These are phyloP conservation scores for Coleophora flavipennella DNA, from an alignment of 2,888 invertebrate genomes.

Conservation along the genomic window DNA sequence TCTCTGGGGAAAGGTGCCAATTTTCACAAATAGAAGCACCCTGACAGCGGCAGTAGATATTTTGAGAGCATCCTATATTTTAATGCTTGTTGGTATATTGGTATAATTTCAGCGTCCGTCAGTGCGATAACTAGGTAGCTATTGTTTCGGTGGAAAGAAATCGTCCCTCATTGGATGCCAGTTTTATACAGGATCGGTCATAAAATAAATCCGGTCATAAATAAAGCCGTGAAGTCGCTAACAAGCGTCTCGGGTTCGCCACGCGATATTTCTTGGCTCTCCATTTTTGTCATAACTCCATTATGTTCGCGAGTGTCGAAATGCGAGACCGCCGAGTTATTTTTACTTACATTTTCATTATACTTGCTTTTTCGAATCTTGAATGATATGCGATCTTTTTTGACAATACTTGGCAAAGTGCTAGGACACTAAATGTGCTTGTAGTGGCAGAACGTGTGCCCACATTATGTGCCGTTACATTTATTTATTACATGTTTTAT, in stretches of 20 bases:
- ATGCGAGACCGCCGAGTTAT: constrained; percentile 61
- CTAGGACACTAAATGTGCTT: background rate
- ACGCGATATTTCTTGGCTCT: constrained; percentile 64
- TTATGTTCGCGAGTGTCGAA: constrained; percentile 62
- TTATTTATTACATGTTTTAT: constrained; percentile 68
- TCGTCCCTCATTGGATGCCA: constrained; percentile 46
- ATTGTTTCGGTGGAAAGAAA: constrained; percentile 35
- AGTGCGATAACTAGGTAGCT: constrained; percentile 33
- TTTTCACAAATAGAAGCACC: no score
- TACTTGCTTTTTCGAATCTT: background rate
- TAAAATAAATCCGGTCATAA: constrained; percentile 73
- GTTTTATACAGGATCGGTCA: constrained; percentile 49
- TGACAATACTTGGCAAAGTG: background rate
- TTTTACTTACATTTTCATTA: constrained; percentile 22
- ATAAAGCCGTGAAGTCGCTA: constrained; percentile 66
- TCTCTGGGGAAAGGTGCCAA: no score
- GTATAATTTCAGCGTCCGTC: constrained; percentile 7
- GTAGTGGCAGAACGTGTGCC: background rate
- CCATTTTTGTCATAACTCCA: constrained; percentile 70
- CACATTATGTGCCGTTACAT: constrained; percentile 42
- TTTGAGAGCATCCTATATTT: no score
- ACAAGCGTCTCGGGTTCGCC: constrained; percentile 72
- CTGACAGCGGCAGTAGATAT: no score
- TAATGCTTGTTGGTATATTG: no score
- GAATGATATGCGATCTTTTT: background rate